These are phyloP conservation scores for Cataglyphis albicans DNA, from an alignment of 2,888 invertebrate genomes.

Conservation along the genomic window DNA sequence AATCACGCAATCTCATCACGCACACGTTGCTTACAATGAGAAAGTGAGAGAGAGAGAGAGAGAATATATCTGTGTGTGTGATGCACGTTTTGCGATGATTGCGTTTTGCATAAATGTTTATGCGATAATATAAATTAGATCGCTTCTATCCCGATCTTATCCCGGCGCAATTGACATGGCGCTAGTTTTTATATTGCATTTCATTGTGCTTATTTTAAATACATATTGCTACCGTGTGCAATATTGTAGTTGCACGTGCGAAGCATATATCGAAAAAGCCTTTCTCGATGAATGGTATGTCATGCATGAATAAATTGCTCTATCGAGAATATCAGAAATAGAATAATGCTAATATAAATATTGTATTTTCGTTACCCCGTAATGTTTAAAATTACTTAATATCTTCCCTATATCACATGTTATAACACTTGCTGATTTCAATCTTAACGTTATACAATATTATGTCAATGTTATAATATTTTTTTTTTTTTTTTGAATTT, in stretches of 20 bases:
- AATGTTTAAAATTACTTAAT: neutral
- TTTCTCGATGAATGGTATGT: neutral
- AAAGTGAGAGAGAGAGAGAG: neutral
- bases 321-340: neutral
- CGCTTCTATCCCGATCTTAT: neutral
- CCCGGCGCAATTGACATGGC: neutral
- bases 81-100: neutral
- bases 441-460: neutral
- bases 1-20: slow-evolving; percentile 26
- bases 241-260: neutral
- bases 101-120: neutral
- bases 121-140: slow-evolving; percentile 18
- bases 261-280: neutral
- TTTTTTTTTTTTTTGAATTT: neutral
- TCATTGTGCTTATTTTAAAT: slow-evolving; percentile 4
- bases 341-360: neutral
- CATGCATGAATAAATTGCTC: neutral
- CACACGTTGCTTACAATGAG: neutral
- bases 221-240: neutral
- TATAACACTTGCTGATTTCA: neutral
- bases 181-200: slow-evolving; percentile 3
- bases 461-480: neutral
- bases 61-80: neutral
- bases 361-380: neutral
- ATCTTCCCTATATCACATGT: neutral